Evolutionary conservation across 2,888 invertebrate species (phyloP), one percentile per base, ranked within the genome.

Genomic region (Eilema sororculum): DNA sequence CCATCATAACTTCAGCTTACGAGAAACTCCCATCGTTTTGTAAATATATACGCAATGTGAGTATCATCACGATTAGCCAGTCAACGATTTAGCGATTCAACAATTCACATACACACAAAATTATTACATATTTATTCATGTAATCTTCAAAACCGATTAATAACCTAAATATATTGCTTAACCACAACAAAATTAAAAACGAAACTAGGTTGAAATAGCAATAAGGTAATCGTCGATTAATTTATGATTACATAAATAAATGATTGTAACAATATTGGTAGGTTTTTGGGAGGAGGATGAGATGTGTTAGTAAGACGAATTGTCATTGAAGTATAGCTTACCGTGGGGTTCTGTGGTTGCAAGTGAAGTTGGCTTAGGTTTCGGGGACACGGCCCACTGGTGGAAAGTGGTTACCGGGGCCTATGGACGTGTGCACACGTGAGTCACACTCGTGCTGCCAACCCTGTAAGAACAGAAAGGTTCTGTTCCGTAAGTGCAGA

Each of bases 221-320:
- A 86, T 89, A 89, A 85, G 80, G 87, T 89, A 87, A 85, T 85
- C 84, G 75, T 70, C 72, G 75, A 78, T 80, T 87, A 86, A 87
- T 89, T 87, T 88, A 87, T 81, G 82, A 82, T 86, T 84, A 83
- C 76, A 85, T 86, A 85, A 87, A 88, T 86, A 87, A 87, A 82
- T 87, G 87, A 90, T 90, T 89, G 85, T 84, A 87, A 85, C 81
- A 83, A 83, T 88, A 88, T 89, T 86, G 85, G 88, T 85, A 83
- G 84, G 81, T 86, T 86, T 85, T 87, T 84, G 83, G 81, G 76
- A 73, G 70, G 57, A 86, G n/a, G 87, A 79, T n/a, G 58, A 62
- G 16, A 58, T 16, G 30, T 64, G 22, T 37, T 28, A 24, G n/a
- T 25, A 28, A 41, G 41, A 16, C 9, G 41, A 41, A 16, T 41